Evolutionary conservation across 2,797 vertebrate species (phyloP), one percentile per base, ranked within the genome.

Genomic region (Poeciliopsis infans): DNA sequence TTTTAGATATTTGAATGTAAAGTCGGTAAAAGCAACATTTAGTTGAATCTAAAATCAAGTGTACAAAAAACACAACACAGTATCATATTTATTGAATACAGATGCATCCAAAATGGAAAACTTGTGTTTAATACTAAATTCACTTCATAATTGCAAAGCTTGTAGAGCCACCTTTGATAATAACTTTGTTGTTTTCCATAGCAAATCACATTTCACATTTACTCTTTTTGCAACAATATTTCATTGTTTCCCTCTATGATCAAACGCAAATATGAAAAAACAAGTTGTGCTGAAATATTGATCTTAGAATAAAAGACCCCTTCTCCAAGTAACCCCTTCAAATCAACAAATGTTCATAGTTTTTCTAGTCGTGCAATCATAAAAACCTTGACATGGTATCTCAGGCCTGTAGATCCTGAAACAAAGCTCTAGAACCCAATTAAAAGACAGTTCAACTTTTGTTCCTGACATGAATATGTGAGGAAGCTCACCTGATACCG

Each of bases 401-500:
- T 57, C 61, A 39, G 61, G 7, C 1, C 61, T 23, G 33, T 8
- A 64, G 31, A 33, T 15, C 6, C 28, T 64, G 59, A 31, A 64
- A 33, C 15, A 15, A 7, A 64, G 10, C n/a, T 64, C 59, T 18
- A 64, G 59, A 36, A 64, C 15, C 16, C 15, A 64, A 46, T 46
- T 13, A 13, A 13, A 46, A 46, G 45, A 45, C 12, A 46, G 12
- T 46, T 46, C 45, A 46, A 4, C 45, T 13, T 13, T 46, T 46
- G 45, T 46, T 46, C 45, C 12, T 36, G 23, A 7, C 33, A 66
- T 23, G 3, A 39, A 39, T 36, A 39, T 75, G 4, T 55, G 12
- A 59, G 57, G 7, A 5, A 45, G 43, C 85, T 69, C 85, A 99
- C 98, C 97, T 99, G 98, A 83, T 99, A 99, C 18, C 98, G 96